A percentile compares a stretch with the other conserved stretches of the same genome.
Conservation (phyloP, 2,797 vertebrate species). For the Enteromius afrohamiltoni region DNA sequence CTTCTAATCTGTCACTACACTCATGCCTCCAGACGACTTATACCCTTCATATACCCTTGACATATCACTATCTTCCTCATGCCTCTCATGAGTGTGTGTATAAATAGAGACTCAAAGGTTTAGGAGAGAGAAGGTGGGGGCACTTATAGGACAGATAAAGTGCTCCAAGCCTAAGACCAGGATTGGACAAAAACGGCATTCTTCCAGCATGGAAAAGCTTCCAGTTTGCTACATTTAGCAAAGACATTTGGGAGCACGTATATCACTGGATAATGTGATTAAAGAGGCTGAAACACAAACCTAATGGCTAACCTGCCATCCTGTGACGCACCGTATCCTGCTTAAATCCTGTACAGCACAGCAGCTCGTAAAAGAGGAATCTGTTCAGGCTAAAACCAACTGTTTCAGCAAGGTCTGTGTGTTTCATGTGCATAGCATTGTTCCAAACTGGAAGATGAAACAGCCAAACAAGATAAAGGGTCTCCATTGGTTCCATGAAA, state of each 20-base stretch:
- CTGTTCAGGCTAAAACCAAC: background rate
- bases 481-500: background rate
- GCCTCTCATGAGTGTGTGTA: constrained; percentile 21
- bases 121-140: background rate
- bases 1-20: background rate
- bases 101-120: constrained; percentile 33
- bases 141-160: background rate
- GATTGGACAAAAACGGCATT: constrained; percentile 3
- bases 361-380: constrained; percentile 12
- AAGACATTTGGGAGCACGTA: background rate
- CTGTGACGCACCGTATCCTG: background rate
- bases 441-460: background rate
- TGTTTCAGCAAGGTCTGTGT: background rate
- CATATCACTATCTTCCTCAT: constrained; percentile 26
- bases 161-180: background rate
- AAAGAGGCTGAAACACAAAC: background rate
- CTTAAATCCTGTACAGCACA: constrained; percentile 3
- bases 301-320: background rate
- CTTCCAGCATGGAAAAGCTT: background rate
- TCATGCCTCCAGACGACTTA: background rate
- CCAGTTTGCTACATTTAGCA: background rate
- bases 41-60: constrained; percentile 21
- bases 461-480: background rate
- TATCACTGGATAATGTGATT: background rate
- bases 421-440: background rate